A percentile compares a stretch with the other conserved stretches of the same genome.
Evolutionary conservation across 2,888 invertebrate genomes (phyloP).

Genomic region (Drosophila eohydei): DNA sequence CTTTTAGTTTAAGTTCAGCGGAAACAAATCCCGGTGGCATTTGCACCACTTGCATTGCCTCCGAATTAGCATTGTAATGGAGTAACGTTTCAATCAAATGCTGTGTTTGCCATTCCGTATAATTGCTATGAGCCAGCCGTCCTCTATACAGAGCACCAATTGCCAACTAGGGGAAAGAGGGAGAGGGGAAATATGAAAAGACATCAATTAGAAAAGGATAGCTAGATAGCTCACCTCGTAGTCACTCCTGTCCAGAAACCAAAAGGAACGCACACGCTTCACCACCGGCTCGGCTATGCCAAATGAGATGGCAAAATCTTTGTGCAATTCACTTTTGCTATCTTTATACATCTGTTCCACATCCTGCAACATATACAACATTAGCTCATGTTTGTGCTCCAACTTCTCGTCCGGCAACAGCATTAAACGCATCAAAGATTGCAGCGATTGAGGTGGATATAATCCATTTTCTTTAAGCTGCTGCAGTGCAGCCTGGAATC

Average conservation of each 20-base stretch:
- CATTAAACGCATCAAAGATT: slow-evolving; percentile 91
- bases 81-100: slow-evolving; percentile 81
- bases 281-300: slow-evolving; percentile 87
- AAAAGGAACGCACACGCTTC: slow-evolving; percentile 93
- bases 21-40: slow-evolving; percentile 74
- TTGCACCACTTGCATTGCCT: slow-evolving; percentile 78
- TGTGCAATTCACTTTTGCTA: slow-evolving; percentile 45
- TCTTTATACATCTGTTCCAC: slow-evolving; percentile 86
- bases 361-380: slow-evolving; percentile 93
- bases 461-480: slow-evolving; percentile 88
- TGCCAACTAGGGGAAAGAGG: slow-evolving; percentile 18
- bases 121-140: slow-evolving; percentile 41
- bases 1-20: slow-evolving; percentile 73
- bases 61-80: slow-evolving; percentile 64
- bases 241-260: slow-evolving; percentile 95
- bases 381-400: slow-evolving; percentile 91
- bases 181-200: background rate
- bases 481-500: slow-evolving; percentile 86
- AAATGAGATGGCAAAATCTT: slow-evolving; percentile 35
- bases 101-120: slow-evolving; percentile 82
- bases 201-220: background rate
- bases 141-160: slow-evolving; percentile 21
- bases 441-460: slow-evolving; percentile 94
- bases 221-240: slow-evolving; percentile 87
- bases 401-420: slow-evolving; percentile 89